phyloP scores from a whole-genome alignment of 2,113 vertebrate genomes.

The Meriones unguiculatus region DNA sequence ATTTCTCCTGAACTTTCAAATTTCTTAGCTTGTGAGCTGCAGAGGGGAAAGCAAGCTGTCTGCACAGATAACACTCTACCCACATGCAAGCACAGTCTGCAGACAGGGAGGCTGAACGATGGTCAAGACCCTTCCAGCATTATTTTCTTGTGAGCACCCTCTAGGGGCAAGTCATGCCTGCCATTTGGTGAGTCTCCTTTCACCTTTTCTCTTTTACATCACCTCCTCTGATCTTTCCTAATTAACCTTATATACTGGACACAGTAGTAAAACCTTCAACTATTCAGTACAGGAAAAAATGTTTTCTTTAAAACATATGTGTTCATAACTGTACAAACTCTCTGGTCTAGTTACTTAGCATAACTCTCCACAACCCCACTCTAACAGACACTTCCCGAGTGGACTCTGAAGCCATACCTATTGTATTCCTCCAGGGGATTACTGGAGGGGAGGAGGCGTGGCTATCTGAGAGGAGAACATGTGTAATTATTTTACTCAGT shows the following conservation, averaged over 20 bases:
- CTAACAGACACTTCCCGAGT: conserved; percentile 10
- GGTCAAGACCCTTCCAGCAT: neutral
- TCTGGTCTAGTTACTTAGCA: neutral
- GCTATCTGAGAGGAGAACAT: neutral
- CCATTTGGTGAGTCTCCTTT: neutral
- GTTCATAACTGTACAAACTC: neutral
- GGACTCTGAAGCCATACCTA: neutral
- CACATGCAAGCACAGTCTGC: neutral
- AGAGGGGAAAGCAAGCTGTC: neutral
- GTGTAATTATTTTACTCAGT: conserved; percentile 40
- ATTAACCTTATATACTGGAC: neutral
- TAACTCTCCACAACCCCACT: neutral
- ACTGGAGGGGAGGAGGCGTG: neutral
- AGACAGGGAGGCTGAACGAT: neutral
- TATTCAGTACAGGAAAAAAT: neutral
- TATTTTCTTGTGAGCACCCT: neutral
- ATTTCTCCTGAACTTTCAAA: neutral
- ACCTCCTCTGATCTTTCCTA: neutral
- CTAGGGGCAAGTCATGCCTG: neutral
- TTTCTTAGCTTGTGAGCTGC: neutral
- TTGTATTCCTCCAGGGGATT: neutral
- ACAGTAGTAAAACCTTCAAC: neutral
- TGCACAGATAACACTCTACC: accelerated
- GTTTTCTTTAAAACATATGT: neutral
- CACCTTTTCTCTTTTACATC: neutral